Conservation (phyloP, 1,140 invertebrate genomes). For the Spodoptera litura region DNA sequence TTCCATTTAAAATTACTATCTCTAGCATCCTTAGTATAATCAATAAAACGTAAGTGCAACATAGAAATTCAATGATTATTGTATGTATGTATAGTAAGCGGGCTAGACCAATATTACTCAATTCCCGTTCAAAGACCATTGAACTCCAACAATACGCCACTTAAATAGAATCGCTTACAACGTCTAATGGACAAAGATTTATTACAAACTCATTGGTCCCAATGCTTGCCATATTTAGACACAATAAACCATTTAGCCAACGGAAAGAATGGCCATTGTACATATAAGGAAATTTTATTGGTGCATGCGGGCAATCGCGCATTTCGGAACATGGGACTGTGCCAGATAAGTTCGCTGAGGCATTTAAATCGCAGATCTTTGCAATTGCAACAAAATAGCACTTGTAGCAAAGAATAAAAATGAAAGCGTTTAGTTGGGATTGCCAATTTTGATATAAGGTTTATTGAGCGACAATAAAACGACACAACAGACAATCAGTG, state of each 20-base stretch:
- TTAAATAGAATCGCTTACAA: constrained; percentile 37
- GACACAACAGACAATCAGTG: not conserved
- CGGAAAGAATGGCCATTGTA: constrained; percentile 10
- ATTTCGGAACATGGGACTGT: not conserved
- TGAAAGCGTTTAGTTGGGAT: not conserved
- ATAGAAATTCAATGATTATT: not conserved
- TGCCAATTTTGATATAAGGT: not conserved
- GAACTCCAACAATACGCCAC: constrained; percentile 38
- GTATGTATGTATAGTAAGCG: not conserved
- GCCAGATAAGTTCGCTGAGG: not conserved
- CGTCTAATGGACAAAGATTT: constrained; percentile 33
- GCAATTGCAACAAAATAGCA: not conserved
- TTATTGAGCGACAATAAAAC: not conserved
- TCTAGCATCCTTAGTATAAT: not conserved
- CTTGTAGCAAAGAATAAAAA: not conserved
- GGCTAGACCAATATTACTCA: constrained; percentile 1
- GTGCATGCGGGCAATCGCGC: not conserved
- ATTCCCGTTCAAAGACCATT: constrained; percentile 33
- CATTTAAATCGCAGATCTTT: not conserved
- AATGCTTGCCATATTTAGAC: constrained; percentile 27
- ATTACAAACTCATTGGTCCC: constrained; percentile 29
- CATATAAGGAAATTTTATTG: constrained; percentile 6
- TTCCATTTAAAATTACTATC: too few species aligned
- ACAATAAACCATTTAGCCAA: constrained; percentile 17
- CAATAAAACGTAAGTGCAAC: constrained; percentile 3